These are phyloP conservation scores for Catharus ustulatus DNA, from an alignment of 2,797 vertebrate genomes.

Conservation along the genomic window DNA sequence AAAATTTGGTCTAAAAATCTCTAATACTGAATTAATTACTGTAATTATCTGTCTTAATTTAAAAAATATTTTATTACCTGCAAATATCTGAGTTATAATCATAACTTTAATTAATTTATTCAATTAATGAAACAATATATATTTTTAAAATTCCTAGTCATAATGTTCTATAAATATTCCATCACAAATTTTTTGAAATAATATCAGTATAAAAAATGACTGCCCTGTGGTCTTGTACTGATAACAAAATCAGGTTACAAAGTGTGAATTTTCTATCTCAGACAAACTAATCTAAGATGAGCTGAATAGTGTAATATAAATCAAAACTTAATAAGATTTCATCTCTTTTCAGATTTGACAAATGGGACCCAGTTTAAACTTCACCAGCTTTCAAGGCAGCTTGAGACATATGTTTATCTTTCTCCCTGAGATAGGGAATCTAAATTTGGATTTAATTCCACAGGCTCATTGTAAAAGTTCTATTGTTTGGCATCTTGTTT, in stretches of 20 bases:
- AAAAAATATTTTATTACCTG: not conserved
- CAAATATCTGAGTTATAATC: not conserved
- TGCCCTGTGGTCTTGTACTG: not conserved
- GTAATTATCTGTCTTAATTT: not conserved
- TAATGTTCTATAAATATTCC: not conserved
- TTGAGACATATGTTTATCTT: not conserved
- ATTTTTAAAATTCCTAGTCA: not conserved
- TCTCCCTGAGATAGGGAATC: not conserved
- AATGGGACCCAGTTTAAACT: not conserved
- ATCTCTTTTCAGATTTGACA: not conserved
- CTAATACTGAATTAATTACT: not conserved
- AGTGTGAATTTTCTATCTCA: not conserved
- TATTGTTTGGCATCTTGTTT: not conserved
- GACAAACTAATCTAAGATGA: not conserved
- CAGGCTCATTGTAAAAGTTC: not conserved
- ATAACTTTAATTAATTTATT: not conserved
- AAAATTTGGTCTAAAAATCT: not conserved
- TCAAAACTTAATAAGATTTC: not conserved
- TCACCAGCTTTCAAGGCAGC: not conserved
- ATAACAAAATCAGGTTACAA: not conserved
- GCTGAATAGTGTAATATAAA: not conserved
- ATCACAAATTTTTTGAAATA: not conserved
- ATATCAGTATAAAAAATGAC: not conserved
- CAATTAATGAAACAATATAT: not conserved
- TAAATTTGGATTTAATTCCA: not conserved